Base-by-base conservation (phyloP, 2,113 vertebrate genomes). In the Recurvirostra avosetta region DNA sequence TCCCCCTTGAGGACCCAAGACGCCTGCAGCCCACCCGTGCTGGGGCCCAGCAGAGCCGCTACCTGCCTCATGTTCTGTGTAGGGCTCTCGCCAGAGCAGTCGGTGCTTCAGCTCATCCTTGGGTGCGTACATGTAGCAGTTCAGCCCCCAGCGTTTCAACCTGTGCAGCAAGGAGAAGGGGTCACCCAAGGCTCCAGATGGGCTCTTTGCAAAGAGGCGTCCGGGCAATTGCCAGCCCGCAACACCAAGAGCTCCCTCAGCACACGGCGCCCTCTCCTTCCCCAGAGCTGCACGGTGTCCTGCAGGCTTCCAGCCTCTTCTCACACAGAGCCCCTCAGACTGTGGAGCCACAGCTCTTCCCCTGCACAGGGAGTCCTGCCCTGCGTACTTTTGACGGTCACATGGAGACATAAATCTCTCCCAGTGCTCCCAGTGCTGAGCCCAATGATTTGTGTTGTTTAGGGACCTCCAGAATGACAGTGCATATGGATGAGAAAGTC, bases 71-170 rank as follows among this genome's bases (percentile, higher is more conserved):
- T 98, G 98, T 16, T 98, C 96, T 27, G 98, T 98, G 96, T 99
- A 99, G 80, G 98, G 98, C 97, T 99, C 99, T 78, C 99, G 97
- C 99, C 99, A 99, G 82, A 99, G 80, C 94, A 99, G 97, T 41
- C 99, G 97, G 97, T 99, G 99, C 94, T 99, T 99, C 87, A 99
- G 98, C 96, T 99, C 99, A 3, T 99, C 99, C 97, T 99, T 99
- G 55, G 99, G 98, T 0, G 98, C 98, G 0, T 99, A 99, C 95
- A 99, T 97, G 96, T 99, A 99, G 40, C 98, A 99, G 97, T 99
- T 99, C 85, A 99, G 96, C 20, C 98, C 98, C 97, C 97, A 97
- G 14, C 9, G n/a, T 0, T 68, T 72, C 95, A 97, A 85, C 97
- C 97, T 97, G 93, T 3, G 32, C 55, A 40, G 86, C 50, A 63